Conservation (phyloP, 1,140 invertebrate genomes). For the Bombus ignitus region DNA sequence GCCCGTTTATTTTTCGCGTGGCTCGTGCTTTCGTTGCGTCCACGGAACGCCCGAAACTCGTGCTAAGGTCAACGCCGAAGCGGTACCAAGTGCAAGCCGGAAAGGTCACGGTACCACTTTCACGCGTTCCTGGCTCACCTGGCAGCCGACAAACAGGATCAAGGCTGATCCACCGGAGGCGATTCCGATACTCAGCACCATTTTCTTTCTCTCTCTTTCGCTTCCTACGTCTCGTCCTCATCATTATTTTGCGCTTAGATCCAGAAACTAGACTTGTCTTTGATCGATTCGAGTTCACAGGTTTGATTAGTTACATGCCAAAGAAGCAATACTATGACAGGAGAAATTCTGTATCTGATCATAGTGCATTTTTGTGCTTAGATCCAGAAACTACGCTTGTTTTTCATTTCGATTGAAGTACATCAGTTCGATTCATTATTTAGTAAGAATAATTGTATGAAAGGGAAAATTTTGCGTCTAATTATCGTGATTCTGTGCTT, state of each 20-base stretch:
- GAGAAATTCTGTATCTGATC: background rate
- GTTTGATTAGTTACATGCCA: background rate
- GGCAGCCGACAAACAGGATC: slow-evolving; percentile 65
- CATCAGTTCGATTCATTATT: no score
- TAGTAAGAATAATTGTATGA: no score
- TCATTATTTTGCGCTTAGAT: background rate
- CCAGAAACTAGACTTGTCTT: background rate
- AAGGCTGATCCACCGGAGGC: slow-evolving; percentile 64
- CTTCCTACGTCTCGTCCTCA: background rate
- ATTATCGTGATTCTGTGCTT: background rate
- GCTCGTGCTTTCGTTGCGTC: slow-evolving; percentile 39
- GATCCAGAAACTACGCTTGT: background rate
- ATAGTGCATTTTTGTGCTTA: background rate
- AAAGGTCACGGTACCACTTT: slow-evolving; percentile 71
- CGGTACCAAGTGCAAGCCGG: slow-evolving; percentile 68
- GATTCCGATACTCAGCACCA: slow-evolving; percentile 29
- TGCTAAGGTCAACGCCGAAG: slow-evolving; percentile 65
- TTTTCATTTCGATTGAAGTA: no score
- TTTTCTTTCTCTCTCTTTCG: slow-evolving; percentile 3
- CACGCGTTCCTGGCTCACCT: slow-evolving; percentile 62
- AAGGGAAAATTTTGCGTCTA: no score
- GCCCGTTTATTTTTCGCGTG: slow-evolving; percentile 47
- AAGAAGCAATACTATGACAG: background rate
- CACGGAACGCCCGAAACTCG: slow-evolving; percentile 57
- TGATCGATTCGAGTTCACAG: background rate